These are phyloP conservation scores for Himantopus leucocephalus DNA, from an alignment of 2,113 vertebrate genomes.

Conservation along the genomic window DNA sequence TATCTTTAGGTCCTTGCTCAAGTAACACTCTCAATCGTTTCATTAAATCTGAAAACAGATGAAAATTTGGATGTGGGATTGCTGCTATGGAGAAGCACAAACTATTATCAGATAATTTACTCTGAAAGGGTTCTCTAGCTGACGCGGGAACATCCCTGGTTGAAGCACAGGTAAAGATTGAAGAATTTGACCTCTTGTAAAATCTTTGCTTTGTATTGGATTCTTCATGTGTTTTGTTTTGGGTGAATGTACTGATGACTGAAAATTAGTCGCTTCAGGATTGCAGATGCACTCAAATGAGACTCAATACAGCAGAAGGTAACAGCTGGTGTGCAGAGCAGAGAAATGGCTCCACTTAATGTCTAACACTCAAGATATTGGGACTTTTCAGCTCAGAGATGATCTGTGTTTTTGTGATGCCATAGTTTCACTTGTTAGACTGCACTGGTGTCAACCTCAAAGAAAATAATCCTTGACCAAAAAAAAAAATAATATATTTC, in stretches of 20 bases:
- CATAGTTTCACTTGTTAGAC: background rate
- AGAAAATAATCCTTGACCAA: background rate
- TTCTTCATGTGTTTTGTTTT: background rate
- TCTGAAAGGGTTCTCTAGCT: background rate
- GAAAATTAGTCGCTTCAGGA: background rate
- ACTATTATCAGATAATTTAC: background rate
- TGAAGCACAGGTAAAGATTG: background rate
- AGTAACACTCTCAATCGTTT: background rate
- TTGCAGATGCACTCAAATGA: background rate
- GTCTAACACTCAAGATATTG: rapidly evolving
- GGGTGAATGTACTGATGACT: background rate
- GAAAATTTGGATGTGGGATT: background rate
- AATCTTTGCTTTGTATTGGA: background rate
- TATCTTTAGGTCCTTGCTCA: background rate
- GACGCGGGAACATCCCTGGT: rapidly evolving
- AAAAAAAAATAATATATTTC: background rate
- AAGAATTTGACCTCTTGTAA: background rate
- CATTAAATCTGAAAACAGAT: background rate
- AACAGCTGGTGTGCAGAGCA: background rate
- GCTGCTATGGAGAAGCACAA: background rate
- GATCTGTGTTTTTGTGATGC: background rate
- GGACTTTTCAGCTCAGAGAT: background rate
- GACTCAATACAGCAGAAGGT: background rate
- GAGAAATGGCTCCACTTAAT: background rate
- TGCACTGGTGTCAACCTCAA: background rate